Base-by-base conservation (phyloP, 2,113 vertebrate species). In the Daboia siamensis region DNA sequence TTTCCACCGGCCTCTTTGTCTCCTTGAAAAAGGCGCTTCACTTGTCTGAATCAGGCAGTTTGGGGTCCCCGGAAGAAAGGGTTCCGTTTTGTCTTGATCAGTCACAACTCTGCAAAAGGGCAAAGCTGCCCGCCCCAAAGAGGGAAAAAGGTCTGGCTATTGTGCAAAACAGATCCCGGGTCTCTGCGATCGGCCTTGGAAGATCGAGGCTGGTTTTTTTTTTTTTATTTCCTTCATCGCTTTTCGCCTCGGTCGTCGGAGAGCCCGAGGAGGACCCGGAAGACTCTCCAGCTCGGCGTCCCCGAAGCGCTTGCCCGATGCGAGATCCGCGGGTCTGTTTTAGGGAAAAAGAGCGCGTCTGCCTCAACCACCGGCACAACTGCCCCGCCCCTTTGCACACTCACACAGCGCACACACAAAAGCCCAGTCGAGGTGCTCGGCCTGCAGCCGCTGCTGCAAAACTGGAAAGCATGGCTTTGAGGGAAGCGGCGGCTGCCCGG, bases 401-500 rank as follows among this genome's bases (percentile, higher is more conserved):
- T 0, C 69, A 20, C n/a, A 20, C 69, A 8, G n/a, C n/a, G 2
- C 15, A 8, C 69, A 7, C 69, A 20, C 10, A 17, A 3, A 10
- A 8, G 33, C n/a, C 69, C 21, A 23, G 33, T 2, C 29, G 0
- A 13, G n/a, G 10, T 11, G 52, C 7, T 11, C 8, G 1, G 17
- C 48, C 11, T 4, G 23, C 21, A 4, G 2, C 54, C 39, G 20
- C 74, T 20, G 1, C 6, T 56, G 64, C 64, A 5, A 69, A 55
- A 8, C 51, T 23, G 52, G 52, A 12, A 8, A 24, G 13, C 0
- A 94, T 96, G 96, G 93, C 95, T 33, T 1, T 93, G 39, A 12
- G 1, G 0, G 94, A 92, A 80, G 33, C 69, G 59, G 33, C 33
- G 0, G 29, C 29, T 0, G 39, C 0, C 0, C 0, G 94, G 1